phyloP scores from a whole-genome alignment of 2,888 invertebrate species.

The Mamestra brassicae region DNA sequence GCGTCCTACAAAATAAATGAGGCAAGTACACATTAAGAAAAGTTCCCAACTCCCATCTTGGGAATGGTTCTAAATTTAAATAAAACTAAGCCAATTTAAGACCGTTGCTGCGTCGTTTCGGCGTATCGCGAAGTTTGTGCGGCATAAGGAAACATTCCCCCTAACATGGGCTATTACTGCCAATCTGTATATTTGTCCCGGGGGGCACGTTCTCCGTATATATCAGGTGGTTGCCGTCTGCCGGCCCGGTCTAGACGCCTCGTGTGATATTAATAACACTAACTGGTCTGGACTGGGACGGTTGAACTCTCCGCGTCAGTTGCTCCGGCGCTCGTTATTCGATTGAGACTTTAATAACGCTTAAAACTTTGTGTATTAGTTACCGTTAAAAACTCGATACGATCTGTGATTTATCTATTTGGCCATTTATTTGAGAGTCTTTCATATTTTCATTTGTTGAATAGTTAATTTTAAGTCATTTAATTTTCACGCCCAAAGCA shows the following conservation, averaged over 20 bases:
- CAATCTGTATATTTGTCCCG: conserved; percentile 66
- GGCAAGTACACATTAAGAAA: conserved; percentile 21
- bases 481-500: not conserved
- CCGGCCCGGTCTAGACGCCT: conserved; percentile 59
- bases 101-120: conserved; percentile 40
- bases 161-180: conserved; percentile 49
- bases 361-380: conserved; percentile 29
- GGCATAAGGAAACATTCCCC: conserved; percentile 57
- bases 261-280: conserved; percentile 64
- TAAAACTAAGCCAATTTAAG: conserved; percentile 62
- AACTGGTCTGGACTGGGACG: conserved; percentile 55
- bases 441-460: not conserved
- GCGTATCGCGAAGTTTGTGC: conserved; percentile 55
- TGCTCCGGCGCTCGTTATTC: conserved; percentile 18
- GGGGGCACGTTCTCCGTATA: conserved; percentile 62
- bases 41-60: conserved; percentile 25
- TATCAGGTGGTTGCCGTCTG: conserved; percentile 61
- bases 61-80: conserved; percentile 52
- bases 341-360: conserved; percentile 30
- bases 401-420: not conserved
- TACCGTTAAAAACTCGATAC: not conserved
- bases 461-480: not conserved
- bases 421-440: not conserved
- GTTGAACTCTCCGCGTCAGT: conserved; percentile 46
- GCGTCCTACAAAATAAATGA: conserved; percentile 4